Evolutionary conservation across 2,113 vertebrate genomes (phyloP).

Genomic region (Ia io): DNA sequence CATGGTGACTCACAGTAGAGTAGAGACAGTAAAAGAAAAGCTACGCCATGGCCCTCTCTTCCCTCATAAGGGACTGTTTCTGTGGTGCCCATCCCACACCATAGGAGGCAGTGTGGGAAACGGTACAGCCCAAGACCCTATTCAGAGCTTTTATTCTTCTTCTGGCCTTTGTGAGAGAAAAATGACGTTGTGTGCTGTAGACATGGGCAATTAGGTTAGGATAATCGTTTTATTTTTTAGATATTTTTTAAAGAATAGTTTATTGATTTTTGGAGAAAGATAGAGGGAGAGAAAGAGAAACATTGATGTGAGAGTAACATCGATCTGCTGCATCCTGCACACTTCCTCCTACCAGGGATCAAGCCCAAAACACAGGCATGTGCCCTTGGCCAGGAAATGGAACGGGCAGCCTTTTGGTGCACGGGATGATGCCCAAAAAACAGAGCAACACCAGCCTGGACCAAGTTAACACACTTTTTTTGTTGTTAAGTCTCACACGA

Average conservation of each 20-base stretch:
- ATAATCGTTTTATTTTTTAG: too few species aligned
- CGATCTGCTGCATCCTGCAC: not conserved
- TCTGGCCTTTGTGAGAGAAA: not conserved
- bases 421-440: too few species aligned
- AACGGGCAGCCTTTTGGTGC: too few species aligned
- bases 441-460: too few species aligned
- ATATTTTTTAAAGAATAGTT: too few species aligned
- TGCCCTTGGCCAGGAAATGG: too few species aligned
- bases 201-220: not conserved
- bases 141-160: not conserved
- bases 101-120: not conserved
- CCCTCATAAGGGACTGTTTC: not conserved
- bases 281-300: not conserved
- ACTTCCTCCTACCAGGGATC: not conserved
- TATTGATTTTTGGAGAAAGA: not conserved
- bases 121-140: not conserved
- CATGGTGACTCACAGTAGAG: not conserved
- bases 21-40: not conserved
- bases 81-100: not conserved
- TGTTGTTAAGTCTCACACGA: too few species aligned
- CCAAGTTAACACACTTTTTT: too few species aligned
- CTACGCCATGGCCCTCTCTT: not conserved
- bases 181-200: not conserved
- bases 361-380: not conserved
- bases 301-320: not conserved